Conservation (phyloP, 2,113 vertebrate genomes). For the Euleptes europaea region DNA sequence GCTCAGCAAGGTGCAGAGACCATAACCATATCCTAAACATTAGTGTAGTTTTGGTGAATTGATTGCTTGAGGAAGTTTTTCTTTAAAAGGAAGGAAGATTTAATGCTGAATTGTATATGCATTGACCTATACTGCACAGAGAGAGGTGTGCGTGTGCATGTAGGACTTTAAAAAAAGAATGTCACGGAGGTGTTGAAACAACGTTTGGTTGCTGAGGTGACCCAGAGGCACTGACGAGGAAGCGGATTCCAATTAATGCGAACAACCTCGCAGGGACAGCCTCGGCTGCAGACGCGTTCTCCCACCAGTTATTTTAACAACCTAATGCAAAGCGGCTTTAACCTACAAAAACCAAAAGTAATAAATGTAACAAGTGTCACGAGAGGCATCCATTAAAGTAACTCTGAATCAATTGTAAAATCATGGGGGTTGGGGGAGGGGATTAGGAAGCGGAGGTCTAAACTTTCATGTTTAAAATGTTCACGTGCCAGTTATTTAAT, state of each 20-base stretch:
- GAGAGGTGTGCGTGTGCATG: not conserved
- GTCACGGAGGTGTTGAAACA: not conserved
- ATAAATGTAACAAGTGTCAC: not conserved
- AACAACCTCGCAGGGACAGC: not conserved
- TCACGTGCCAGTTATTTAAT: not conserved
- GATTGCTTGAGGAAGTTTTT: not conserved
- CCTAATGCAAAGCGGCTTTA: not conserved
- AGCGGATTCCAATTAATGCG: constrained; percentile 1
- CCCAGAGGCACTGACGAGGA: not conserved
- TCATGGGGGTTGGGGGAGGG: not conserved
- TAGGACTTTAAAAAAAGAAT: not conserved
- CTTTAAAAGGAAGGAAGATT: not conserved
- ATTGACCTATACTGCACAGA: not conserved
- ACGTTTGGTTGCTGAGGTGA: not conserved
- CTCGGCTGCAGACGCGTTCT: not conserved
- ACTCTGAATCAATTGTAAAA: not conserved
- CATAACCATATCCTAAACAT: not conserved
- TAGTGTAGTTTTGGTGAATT: not conserved
- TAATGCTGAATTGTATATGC: not conserved
- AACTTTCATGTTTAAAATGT: not conserved
- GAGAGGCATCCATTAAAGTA: not conserved
- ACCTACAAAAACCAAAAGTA: constrained; percentile 2
- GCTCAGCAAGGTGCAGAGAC: not conserved
- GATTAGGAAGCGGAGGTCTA: not conserved
- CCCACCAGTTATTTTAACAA: not conserved